These are phyloP conservation scores for Chloroceryle amazona DNA, from an alignment of 2,797 vertebrate species.

Conservation along the genomic window DNA sequence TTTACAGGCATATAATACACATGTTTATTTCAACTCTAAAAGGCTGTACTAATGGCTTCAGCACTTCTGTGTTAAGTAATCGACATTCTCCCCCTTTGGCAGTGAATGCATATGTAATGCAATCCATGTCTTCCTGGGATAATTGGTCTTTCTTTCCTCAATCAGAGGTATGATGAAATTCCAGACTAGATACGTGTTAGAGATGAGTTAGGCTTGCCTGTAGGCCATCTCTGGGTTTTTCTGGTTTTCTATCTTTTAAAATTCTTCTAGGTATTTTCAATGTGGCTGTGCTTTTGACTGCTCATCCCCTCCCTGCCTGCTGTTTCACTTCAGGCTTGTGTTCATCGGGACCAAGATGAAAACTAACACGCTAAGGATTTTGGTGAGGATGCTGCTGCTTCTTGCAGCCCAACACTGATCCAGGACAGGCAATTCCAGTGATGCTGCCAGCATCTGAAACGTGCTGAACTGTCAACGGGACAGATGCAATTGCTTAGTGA, in stretches of 20 bases:
- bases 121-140: slow-evolving; percentile 80
- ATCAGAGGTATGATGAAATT: slow-evolving; percentile 70
- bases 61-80: slow-evolving; percentile 85
- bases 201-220: slow-evolving; percentile 3
- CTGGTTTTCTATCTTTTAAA: neutral
- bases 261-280: neutral
- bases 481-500: neutral
- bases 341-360: neutral
- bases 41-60: slow-evolving; percentile 84
- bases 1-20: slow-evolving; percentile 77
- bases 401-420: neutral
- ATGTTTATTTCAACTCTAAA: slow-evolving; percentile 83
- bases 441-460: neutral
- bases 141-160: slow-evolving; percentile 77
- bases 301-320: neutral
- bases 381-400: neutral
- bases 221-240: neutral
- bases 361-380: neutral
- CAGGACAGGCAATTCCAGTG: neutral
- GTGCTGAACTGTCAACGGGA: neutral
- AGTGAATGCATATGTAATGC: slow-evolving; percentile 77
- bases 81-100: slow-evolving; percentile 57
- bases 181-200: slow-evolving; percentile 63
- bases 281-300: neutral
- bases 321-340: neutral